Evolutionary conservation across 2,888 invertebrate species (phyloP).

Genomic region (Dimorphilus gyrociliatus): DNA sequence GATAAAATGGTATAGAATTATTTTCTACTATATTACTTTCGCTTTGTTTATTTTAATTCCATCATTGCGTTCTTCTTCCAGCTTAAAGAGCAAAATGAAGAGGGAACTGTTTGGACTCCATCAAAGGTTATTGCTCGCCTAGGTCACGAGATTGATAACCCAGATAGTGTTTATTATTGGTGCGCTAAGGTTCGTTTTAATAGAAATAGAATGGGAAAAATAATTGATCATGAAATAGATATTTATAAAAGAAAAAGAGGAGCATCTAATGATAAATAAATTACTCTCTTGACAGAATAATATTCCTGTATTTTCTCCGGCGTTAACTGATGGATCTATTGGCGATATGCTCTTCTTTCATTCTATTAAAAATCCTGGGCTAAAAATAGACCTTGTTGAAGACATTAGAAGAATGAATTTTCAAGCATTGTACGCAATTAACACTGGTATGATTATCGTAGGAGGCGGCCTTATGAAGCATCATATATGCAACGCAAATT

Average conservation of each 20-base stretch:
- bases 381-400: conserved; percentile 78
- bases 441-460: conserved; percentile 88
- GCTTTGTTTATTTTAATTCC: too few species aligned
- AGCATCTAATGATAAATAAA: too few species aligned
- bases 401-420: conserved; percentile 76
- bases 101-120: conserved; percentile 67
- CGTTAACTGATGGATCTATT: conserved; percentile 86
- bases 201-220: not conserved
- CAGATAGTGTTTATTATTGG: conserved; percentile 89
- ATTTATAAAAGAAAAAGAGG: too few species aligned
- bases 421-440: conserved; percentile 76
- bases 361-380: conserved; percentile 75
- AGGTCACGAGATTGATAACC: conserved; percentile 74
- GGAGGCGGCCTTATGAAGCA: conserved; percentile 96
- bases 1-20: conserved; percentile 79
- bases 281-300: too few species aligned
- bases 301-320: conserved; percentile 94
- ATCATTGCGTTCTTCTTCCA: too few species aligned
- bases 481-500: conserved; percentile 96
- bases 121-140: conserved; percentile 65
- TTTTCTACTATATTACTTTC: too few species aligned
- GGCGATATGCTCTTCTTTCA: conserved; percentile 99
- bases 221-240: too few species aligned
- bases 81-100: conserved; percentile 61
- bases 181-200: conserved; percentile 51